Conservation (phyloP, 2,113 vertebrate genomes). For the Corydoras sp. region DNA sequence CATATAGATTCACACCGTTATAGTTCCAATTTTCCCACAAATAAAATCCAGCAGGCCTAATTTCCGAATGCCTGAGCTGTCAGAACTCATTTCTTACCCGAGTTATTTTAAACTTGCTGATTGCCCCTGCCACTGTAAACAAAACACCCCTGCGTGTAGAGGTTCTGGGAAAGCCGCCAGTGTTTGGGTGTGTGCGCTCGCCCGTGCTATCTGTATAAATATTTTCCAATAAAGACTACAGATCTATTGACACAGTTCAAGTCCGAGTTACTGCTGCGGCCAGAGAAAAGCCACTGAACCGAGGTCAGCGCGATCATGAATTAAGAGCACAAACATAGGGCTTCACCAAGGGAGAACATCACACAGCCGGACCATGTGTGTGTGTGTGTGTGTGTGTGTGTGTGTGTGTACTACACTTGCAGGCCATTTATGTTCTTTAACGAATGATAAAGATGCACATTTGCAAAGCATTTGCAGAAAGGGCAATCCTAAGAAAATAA, state of each 20-base stretch:
- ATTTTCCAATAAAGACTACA: slow-evolving; percentile 16
- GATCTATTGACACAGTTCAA: slow-evolving; percentile 3
- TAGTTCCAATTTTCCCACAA: too few species aligned
- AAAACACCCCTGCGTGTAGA: background rate
- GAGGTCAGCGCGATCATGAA: background rate
- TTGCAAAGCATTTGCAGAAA: too few species aligned
- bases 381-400: too few species aligned
- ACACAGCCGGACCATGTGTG: background rate
- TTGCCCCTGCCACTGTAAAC: background rate
- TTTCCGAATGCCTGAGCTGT: background rate
- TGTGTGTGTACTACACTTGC: too few species aligned
- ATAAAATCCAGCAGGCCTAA: too few species aligned
- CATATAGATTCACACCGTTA: too few species aligned
- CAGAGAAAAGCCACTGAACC: background rate
- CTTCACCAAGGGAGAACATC: too few species aligned
- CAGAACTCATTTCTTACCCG: background rate
- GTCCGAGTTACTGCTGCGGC: background rate
- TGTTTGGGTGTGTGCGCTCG: background rate
- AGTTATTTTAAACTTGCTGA: background rate
- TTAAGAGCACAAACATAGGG: too few species aligned
- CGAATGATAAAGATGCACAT: too few species aligned
- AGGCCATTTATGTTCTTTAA: too few species aligned
- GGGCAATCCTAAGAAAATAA: background rate
- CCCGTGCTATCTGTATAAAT: background rate
- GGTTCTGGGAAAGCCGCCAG: slow-evolving; percentile 11